Evolutionary conservation across 2,888 invertebrate genomes (phyloP).

Genomic region (Melitaea athalia): DNA sequence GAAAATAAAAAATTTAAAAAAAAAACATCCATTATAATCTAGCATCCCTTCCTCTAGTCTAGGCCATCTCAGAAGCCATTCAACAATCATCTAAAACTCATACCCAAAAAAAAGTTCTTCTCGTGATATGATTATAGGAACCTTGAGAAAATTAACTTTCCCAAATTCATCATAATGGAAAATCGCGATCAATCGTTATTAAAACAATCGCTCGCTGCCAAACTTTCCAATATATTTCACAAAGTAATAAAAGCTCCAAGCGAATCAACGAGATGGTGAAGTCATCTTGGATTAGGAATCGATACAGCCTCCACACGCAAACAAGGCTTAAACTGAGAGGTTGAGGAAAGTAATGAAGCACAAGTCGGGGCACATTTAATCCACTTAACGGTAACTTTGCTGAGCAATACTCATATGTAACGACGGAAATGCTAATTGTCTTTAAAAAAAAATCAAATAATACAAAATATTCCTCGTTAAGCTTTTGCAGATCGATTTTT

Average conservation of each 20-base stretch:
- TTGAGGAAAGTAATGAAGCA: neutral
- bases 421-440: no score
- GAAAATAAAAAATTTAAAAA: no score
- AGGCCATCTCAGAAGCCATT: no score
- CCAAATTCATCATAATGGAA: neutral
- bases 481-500: no score
- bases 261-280: slow-evolving; percentile 12
- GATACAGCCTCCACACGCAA: slow-evolving; percentile 14
- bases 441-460: no score
- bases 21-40: no score
- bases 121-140: no score
- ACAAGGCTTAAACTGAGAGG: slow-evolving; percentile 6
- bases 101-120: no score
- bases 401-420: neutral
- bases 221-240: slow-evolving; percentile 14
- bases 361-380: neutral
- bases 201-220: slow-evolving; percentile 3
- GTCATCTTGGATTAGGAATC: slow-evolving; percentile 14
- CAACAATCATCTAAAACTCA: no score
- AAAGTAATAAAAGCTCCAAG: slow-evolving; percentile 21
- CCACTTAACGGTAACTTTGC: neutral
- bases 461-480: no score
- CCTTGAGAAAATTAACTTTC: neutral
- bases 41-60: no score
- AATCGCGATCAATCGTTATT: neutral